Evolutionary conservation across 2,113 vertebrate species (phyloP).

Genomic region (Siniperca chuatsi): DNA sequence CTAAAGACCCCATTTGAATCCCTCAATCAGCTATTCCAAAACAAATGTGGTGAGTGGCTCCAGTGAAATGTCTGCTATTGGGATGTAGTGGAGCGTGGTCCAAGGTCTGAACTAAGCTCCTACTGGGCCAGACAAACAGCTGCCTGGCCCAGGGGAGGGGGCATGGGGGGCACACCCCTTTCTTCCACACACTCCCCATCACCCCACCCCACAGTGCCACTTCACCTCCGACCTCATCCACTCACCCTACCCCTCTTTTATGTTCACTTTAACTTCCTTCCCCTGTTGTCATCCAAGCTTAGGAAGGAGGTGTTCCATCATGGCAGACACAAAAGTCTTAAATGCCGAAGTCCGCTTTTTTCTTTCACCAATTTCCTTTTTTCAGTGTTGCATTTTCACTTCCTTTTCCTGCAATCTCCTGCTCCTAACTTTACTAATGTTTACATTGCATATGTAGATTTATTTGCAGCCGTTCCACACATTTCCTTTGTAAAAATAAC

Average conservation of each 20-base stretch:
- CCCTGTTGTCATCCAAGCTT: conserved; percentile 70
- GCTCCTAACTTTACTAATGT: not conserved
- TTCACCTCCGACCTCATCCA: conserved; percentile 83
- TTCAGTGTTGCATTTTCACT: not conserved
- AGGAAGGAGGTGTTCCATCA: conserved; percentile 74
- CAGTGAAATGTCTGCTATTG: conserved; percentile 71
- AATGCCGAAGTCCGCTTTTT: conserved; percentile 31
- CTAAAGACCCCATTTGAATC: conserved; percentile 56
- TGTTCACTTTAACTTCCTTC: conserved; percentile 80
- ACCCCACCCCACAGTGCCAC: conserved; percentile 76
- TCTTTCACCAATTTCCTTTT: conserved; percentile 9
- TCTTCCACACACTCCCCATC: conserved; percentile 74
- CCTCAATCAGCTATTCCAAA: conserved; percentile 69
- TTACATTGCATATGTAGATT: not conserved
- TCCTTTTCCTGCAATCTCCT: not conserved
- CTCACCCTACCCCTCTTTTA: conserved; percentile 81
- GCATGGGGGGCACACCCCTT: conserved; percentile 59
- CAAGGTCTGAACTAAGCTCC: conserved; percentile 76
- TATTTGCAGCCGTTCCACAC: not conserved
- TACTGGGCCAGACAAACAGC: conserved; percentile 82
- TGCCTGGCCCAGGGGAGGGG: conserved; percentile 68
- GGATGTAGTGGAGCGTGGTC: conserved; percentile 82
- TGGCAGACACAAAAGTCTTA: conserved; percentile 59
- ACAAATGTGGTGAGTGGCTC: conserved; percentile 76
- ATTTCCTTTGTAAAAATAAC: not conserved